Evolutionary conservation across 2,113 vertebrate genomes (phyloP), one percentile per base, ranked within the genome.

Genomic region (Hemichromis elongatus): DNA sequence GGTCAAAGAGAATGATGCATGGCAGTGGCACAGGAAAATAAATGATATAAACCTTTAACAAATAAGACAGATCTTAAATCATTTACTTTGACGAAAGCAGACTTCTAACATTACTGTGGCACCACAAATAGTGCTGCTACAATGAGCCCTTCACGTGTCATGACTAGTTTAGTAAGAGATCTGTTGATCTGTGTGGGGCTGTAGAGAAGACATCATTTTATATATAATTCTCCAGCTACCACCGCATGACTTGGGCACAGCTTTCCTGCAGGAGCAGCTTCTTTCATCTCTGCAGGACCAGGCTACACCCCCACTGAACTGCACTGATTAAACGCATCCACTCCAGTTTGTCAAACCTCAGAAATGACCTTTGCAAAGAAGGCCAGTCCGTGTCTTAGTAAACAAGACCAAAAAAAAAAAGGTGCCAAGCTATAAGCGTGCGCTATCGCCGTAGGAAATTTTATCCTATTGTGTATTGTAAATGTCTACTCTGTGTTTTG

Each of bases 271-370:
- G 66, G 81, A 83, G 24, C 18, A 2, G 47, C 26, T 85, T 84
- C 81, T 92, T 91, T 92, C 63, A 92, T 93, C 89, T 90, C 89
- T 28, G 82, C 86, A 87, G 82, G 80, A 79, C 55, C 81, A 42
- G 66, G 45, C 59, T 78, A 13, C 79, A 54, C 75, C 80, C 37
- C 30, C 37, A 54, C 70, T 57, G 85, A 89, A 89, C 24, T 6
- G 3, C 63, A 55, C 45, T 88, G 83, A 88, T 91, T 92, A 89
- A 92, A 87, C 90, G 82, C 83, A 33, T 68, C 83, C 80, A 61
- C 77, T 89, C 53, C 80, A 83, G 89, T 82, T 84, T 91, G 80
- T 92, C 84, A 85, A 86, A 87, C 37, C 75, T 83, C 77, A 40
- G 45, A 59, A 61, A 47, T 87, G 87, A 91, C 92, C 91, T 93